Conservation (phyloP, 2,888 invertebrate species). For the Ophonus ardosiacus region DNA sequence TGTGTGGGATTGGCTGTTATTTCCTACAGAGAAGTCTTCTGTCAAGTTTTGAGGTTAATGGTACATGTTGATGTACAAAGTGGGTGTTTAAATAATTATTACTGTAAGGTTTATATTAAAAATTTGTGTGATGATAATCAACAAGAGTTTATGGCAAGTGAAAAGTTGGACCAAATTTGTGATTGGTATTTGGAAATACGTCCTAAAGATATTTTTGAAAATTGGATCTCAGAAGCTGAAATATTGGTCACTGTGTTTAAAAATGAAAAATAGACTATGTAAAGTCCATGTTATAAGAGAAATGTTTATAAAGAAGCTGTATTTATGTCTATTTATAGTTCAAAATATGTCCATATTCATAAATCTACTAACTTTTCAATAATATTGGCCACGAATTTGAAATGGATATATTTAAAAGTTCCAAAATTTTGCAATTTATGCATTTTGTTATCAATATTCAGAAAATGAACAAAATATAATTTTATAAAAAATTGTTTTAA, state of each 20-base stretch:
- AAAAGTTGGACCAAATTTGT: constrained; percentile 2
- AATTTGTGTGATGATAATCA: not conserved
- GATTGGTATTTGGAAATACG: constrained; percentile 1
- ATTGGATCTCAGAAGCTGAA: not conserved
- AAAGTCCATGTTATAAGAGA: no score
- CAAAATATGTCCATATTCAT: no score
- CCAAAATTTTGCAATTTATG: no score
- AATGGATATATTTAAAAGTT: no score
- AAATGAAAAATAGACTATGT: not conserved
- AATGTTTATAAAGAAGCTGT: no score
- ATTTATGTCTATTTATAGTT: no score
- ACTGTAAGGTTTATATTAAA: not conserved
- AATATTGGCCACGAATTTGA: no score
- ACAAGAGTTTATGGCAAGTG: not conserved
- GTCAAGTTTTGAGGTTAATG: not conserved
- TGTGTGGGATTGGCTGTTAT: not conserved
- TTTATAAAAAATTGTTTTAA: no score
- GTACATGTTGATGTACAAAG: not conserved
- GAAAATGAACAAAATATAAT: no score
- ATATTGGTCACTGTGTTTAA: not conserved
- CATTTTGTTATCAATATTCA: no score
- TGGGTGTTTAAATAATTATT: not conserved
- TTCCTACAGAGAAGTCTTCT: not conserved
- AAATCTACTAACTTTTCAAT: no score
- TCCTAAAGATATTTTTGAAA: not conserved